Percentiles rank a stretch among this genome's conserved stretches.
Conservation (phyloP, 2,797 vertebrate genomes). For the Sebastes aleutianus region DNA sequence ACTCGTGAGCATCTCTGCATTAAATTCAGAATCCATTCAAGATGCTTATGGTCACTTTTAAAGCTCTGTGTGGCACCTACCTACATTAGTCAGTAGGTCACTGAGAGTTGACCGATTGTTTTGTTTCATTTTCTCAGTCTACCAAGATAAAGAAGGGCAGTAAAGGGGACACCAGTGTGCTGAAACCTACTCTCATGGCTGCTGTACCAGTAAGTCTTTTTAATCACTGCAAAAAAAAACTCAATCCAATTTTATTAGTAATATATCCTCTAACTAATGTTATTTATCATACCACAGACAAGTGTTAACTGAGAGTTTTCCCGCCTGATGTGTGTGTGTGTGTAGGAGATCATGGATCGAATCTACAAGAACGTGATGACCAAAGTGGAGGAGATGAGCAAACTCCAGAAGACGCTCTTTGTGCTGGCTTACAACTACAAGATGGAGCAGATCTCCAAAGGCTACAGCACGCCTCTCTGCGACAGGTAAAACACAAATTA, state of each 20-base stretch:
- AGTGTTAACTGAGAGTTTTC: background rate
- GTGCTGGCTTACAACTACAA: constrained; percentile 98
- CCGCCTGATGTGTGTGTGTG: background rate
- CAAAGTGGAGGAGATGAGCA: constrained; percentile 96
- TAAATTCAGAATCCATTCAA: background rate
- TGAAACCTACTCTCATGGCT: constrained; percentile 96
- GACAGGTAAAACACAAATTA: constrained; percentile 83
- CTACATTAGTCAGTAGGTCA: background rate
- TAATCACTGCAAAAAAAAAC: background rate
- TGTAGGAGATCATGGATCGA: constrained; percentile 98
- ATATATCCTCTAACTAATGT: background rate
- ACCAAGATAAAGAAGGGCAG: constrained; percentile 99
- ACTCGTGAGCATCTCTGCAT: no score
- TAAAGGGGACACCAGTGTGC: constrained; percentile 92
- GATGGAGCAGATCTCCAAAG: constrained; percentile 97
- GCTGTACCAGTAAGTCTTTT: constrained; percentile 91
- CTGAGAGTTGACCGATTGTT: background rate
- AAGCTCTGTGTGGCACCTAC: background rate
- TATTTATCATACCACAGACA: background rate
- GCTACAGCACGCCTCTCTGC: constrained; percentile 91
- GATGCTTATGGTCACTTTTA: background rate
- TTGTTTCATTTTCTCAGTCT: constrained; percentile 80
- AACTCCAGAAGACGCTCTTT: constrained; percentile 92
- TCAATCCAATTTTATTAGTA: background rate
- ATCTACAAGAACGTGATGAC: constrained; percentile 99